Percentiles rank a stretch among this genome's conserved stretches.
Evolutionary conservation across 2,888 invertebrate species (phyloP).

Genomic region (Archips crataeganus): DNA sequence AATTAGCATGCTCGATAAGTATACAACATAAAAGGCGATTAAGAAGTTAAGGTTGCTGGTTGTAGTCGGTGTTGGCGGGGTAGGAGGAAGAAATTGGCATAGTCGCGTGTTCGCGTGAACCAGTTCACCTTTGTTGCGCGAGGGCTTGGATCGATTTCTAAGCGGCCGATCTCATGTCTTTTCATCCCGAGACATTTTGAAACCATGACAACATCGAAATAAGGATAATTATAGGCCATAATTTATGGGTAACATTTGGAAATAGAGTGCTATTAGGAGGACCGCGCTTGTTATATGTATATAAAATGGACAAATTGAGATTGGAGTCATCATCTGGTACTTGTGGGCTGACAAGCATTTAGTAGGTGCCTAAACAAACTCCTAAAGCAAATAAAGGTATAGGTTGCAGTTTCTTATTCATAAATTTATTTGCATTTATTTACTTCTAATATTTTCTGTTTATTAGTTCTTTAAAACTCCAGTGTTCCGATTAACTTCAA

Average conservation of each 20-base stretch:
- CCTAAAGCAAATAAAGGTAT: too few species aligned
- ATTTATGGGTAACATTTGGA: background rate
- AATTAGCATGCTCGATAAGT: constrained; percentile 20
- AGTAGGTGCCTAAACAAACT: too few species aligned
- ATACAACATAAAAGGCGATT: background rate
- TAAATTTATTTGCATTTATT: too few species aligned
- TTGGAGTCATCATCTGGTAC: too few species aligned
- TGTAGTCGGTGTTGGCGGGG: background rate
- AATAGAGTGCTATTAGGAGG: background rate
- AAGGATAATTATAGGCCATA: background rate
- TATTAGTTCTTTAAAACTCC: too few species aligned
- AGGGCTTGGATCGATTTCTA: constrained; percentile 59
- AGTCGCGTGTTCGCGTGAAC: constrained; percentile 59
- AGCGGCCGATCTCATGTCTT: constrained; percentile 62
- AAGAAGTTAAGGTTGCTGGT: background rate
- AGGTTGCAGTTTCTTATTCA: too few species aligned
- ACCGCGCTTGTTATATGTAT: too few species aligned
- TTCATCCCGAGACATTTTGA: constrained; percentile 61
- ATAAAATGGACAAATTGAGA: too few species aligned
- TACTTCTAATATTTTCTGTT: too few species aligned
- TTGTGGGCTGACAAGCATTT: too few species aligned
- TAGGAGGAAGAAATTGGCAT: background rate
- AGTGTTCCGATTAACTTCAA: too few species aligned
- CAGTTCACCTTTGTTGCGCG: constrained; percentile 58
- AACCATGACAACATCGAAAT: constrained; percentile 51